Evolutionary conservation across 2,888 invertebrate species (phyloP), one percentile per base, ranked within the genome.

Genomic region (Philopedon plagiatum): DNA sequence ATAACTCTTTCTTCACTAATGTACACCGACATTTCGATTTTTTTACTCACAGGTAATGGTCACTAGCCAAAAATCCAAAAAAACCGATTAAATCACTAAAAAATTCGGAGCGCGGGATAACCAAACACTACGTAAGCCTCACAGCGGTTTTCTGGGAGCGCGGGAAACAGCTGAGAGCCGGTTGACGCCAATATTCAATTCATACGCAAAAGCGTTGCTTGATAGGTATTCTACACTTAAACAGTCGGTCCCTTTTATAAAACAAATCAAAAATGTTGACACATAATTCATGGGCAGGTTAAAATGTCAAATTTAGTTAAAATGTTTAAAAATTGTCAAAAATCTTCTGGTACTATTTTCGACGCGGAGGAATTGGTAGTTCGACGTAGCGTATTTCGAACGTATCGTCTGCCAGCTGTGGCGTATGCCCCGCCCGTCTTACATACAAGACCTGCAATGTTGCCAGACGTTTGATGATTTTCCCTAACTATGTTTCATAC

Each of bases 101-200:
- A 71, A 75, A 82, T 81, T 81, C 78, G 81, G 80, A 83, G 83
- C 83, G 83, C 85, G 84, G 83, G 82, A 83, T 83, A 81, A 82
- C 84, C 80, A 85, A 86, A 87, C 87, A 86, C 86, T 87, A 87
- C 86, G 87, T 73, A 75, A 71, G 75, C 87, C 86, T 85, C 86
- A 85, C 86, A 86, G 87, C 86, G 86, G 88, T 88, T 88, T 88
- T 88, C 89, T 88, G 89, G 89, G 89, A 89, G 89, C 88, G 88
- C 90, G 90, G 90, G 90, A 90, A 90, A 90, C 90, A 90, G 90
- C 90, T 90, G 89, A 89, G 89, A 86, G 86, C 87, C 81, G 81
- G 85, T 84, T 83, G 86, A 86, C 85, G 86, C 86, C 85, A 83
- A 82, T 77, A 78, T 78, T 78, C 82, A 83, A 84, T 85, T 84